phyloP scores from a whole-genome alignment of 1,140 invertebrate species.

The Drosophila pallidifrons region DNA sequence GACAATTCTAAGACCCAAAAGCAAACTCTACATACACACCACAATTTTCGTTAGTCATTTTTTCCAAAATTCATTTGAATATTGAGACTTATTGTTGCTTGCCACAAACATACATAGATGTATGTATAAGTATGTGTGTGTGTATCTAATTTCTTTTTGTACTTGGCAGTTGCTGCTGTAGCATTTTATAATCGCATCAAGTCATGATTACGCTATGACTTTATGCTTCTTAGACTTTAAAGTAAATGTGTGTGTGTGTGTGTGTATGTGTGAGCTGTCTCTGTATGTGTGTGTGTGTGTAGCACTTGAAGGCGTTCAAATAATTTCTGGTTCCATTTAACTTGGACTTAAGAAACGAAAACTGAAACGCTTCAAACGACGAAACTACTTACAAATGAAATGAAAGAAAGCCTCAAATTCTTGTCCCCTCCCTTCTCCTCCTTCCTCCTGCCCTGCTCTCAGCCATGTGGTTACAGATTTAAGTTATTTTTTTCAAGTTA shows the following conservation, averaged over 20 bases:
- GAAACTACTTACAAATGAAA: conserved; percentile 62
- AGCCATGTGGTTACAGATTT: conserved; percentile 56
- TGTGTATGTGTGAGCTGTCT: conserved; percentile 12
- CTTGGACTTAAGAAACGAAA: conserved; percentile 76
- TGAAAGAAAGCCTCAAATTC: conserved; percentile 59
- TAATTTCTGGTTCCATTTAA: conserved; percentile 83
- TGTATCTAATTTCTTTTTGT: conserved; percentile 79
- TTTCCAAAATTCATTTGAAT: conserved; percentile 73
- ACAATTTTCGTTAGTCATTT: conserved; percentile 75
- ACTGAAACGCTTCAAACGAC: conserved; percentile 70
- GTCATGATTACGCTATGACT: conserved; percentile 80
- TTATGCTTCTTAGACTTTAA: conserved; percentile 44
- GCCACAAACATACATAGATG: conserved; percentile 48
- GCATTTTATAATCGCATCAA: conserved; percentile 81
- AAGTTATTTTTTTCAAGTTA: conserved; percentile 43
- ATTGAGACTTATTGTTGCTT: conserved; percentile 64
- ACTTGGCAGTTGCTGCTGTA: conserved; percentile 54
- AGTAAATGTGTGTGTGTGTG: conserved; percentile 41
- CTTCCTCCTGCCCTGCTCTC: background rate
- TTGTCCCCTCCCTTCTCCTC: conserved; percentile 15
- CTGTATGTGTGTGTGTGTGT: conserved; percentile 49
- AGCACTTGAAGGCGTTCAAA: conserved; percentile 81
- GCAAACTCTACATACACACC: conserved; percentile 12
- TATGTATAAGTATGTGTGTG: conserved; percentile 30
- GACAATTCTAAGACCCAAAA: conserved; percentile 68